These are phyloP conservation scores for Anas platyrhynchos DNA, from an alignment of 2,113 vertebrate genomes.

Conservation along the genomic window DNA sequence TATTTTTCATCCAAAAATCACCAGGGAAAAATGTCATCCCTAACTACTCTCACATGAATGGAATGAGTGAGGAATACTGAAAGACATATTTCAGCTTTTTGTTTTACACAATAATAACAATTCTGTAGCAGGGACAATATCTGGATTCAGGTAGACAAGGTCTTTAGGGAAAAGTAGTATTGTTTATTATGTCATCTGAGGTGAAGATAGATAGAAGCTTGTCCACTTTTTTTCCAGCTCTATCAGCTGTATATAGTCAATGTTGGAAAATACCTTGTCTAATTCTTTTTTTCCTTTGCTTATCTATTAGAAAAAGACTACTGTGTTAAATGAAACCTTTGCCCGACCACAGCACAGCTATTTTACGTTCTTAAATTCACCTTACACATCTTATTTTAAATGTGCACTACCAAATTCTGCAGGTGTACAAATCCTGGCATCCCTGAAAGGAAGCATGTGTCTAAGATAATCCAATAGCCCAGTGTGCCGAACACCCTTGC, in stretches of 20 bases:
- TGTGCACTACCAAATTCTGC: neutral
- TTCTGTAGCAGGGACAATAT: neutral
- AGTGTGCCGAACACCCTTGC: neutral
- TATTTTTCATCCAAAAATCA: neutral
- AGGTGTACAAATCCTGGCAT: neutral
- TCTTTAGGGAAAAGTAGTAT: neutral
- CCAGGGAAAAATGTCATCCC: neutral
- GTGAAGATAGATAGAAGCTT: neutral
- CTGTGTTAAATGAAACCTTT: neutral
- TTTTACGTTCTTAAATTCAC: neutral
- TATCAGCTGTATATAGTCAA: neutral
- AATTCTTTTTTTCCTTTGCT: neutral
- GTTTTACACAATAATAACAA: neutral
- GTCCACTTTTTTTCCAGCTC: neutral
- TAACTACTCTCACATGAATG: neutral
- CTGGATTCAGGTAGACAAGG: neutral
- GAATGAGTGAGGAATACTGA: neutral
- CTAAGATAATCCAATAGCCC: neutral
- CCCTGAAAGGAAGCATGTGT: neutral
- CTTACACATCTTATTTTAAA: neutral
- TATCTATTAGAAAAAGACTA: fast-evolving
- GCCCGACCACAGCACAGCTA: neutral
- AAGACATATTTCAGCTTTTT: neutral
- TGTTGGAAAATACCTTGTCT: neutral
- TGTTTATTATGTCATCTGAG: neutral